phyloP scores from a whole-genome alignment of 2,888 invertebrate species.

The Cephus sareptanus region DNA sequence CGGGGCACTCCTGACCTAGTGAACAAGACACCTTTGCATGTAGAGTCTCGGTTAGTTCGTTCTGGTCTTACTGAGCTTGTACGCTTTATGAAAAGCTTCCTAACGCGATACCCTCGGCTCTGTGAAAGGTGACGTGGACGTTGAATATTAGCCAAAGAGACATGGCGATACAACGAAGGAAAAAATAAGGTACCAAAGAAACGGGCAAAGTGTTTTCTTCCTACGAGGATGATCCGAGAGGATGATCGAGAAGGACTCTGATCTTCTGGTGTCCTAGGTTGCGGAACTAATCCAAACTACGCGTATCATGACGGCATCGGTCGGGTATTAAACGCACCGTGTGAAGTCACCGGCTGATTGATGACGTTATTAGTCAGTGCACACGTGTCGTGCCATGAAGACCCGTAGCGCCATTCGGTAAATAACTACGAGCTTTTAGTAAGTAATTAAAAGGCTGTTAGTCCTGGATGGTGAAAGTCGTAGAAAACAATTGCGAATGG shows the following conservation, averaged over 20 bases:
- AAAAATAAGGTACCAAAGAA: not conserved
- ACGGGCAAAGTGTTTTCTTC: not conserved
- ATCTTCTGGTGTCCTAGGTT: constrained; percentile 36
- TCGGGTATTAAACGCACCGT: constrained; percentile 43
- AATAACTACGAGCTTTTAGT: constrained; percentile 5
- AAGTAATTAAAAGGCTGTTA: constrained; percentile 3
- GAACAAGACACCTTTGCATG: constrained; percentile 60
- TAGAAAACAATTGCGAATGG: constrained; percentile 3
- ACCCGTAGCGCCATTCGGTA: constrained; percentile 1
- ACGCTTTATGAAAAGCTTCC: not conserved
- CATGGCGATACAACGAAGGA: not conserved
- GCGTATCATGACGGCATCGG: constrained; percentile 59
- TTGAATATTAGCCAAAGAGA: not conserved
- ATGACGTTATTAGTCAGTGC: constrained; percentile 60
- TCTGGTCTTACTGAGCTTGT: not conserved
- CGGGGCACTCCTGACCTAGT: constrained; percentile 61
- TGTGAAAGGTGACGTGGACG: not conserved
- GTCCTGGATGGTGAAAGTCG: not conserved
- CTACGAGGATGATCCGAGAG: not conserved
- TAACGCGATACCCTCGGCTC: not conserved
- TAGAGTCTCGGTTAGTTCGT: constrained; percentile 32
- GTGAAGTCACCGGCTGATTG: constrained; percentile 58
- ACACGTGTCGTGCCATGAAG: not conserved
- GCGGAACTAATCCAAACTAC: constrained; percentile 58
- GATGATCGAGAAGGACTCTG: not conserved